These are phyloP conservation scores for Vidua macroura DNA, from an alignment of 2,113 vertebrate genomes.

Conservation along the genomic window DNA sequence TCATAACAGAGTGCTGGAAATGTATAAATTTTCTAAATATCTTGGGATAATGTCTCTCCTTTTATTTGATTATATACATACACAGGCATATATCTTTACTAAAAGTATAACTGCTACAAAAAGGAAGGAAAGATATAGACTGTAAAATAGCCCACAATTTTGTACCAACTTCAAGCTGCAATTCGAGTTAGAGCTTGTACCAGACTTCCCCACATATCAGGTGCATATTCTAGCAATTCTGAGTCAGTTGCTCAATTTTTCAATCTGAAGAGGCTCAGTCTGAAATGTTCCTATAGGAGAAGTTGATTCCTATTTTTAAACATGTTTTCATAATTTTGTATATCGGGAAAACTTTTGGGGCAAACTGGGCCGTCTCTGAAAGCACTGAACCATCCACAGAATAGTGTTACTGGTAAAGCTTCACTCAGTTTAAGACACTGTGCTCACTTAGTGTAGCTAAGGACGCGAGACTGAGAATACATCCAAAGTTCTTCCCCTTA, in stretches of 20 bases:
- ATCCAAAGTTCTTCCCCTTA: neutral
- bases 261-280: neutral
- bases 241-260: neutral
- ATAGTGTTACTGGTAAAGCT: neutral
- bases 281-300: neutral
- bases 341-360: neutral
- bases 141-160: neutral
- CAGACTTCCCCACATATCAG: neutral
- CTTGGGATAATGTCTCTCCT: neutral
- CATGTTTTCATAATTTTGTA: neutral
- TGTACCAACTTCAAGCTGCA: neutral
- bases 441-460: neutral
- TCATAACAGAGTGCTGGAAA: neutral
- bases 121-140: neutral
- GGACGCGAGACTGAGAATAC: fast-evolving
- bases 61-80: neutral
- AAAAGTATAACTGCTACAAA: neutral
- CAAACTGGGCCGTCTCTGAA: neutral
- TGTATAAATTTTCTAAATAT: neutral
- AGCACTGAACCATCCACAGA: neutral
- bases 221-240: neutral
- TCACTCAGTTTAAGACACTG: neutral
- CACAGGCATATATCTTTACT: neutral
- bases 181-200: neutral
- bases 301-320: neutral